Evolutionary conservation across 2,888 invertebrate species (phyloP), one percentile per base, ranked within the genome.

Genomic region (Caenorhabditis angaria): DNA sequence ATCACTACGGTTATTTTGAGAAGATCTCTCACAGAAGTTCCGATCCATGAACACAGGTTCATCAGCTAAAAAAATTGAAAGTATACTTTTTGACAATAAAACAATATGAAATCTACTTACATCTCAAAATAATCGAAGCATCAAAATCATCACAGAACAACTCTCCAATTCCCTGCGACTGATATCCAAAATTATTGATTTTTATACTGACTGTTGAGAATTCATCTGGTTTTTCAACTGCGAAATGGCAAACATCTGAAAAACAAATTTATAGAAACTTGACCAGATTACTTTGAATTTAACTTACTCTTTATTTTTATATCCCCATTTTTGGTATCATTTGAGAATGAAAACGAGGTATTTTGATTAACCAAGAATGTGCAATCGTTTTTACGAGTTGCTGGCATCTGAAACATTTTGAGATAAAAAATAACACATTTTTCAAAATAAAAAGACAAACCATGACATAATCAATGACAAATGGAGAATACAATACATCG

Each of bases 401-500:
- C 66, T 14, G 41, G 22, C 4, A 50, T 50, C 14, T 48, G 48
- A 18, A 48, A 10, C 48, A 48, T n/a, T n/a, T n/a, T n/a, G n/a
- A n/a, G n/a, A n/a, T n/a, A n/a, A n/a, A n/a, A n/a, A n/a, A n/a
- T n/a, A n/a, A n/a, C n/a, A n/a, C n/a, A n/a, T n/a, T n/a, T n/a
- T n/a, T n/a, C n/a, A n/a, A n/a, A n/a, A n/a, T n/a, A n/a, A n/a
- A n/a, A n/a, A 28, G 14, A 3, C 61, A 58, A 3, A 68, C 14
- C 41, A 22, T 32, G 10, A 61, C 14, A 50, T 78, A 78, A 1
- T 70, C 66, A 6, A 78, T 24, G 10, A 59, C 53, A 60, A 78
- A 78, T 27, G 78, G 78, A 47, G 61, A 66, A 29, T 78, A 76
- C 60, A 58, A 70, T 4, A 54, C 48, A 2, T 51, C 53, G 22